Percentiles rank a stretch among this genome's conserved stretches.
Conservation (phyloP, 2,888 invertebrate genomes). For the Cheilosia grossa region DNA sequence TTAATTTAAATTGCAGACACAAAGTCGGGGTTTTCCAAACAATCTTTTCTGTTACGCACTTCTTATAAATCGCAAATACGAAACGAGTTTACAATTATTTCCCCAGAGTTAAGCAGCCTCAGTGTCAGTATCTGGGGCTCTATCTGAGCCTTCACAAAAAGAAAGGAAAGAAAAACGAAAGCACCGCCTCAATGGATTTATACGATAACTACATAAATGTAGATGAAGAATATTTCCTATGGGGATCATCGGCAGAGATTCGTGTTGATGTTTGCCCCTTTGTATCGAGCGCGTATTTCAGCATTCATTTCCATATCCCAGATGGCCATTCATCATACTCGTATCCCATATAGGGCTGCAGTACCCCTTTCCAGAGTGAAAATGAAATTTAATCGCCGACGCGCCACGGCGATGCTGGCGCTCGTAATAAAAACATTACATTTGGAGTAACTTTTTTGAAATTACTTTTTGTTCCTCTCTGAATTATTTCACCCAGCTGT, state of each 20-base stretch:
- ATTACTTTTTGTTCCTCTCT: not conserved
- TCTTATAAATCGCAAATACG: constrained; percentile 17
- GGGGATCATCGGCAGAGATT: constrained; percentile 26
- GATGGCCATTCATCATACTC: constrained; percentile 60
- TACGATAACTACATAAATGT: constrained; percentile 30
- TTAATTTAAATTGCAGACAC: constrained; percentile 53
- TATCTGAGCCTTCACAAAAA: not conserved
- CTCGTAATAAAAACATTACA: constrained; percentile 32
- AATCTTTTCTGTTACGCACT: not conserved
- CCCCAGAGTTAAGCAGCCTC: constrained; percentile 35
- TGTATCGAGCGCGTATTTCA: not conserved
- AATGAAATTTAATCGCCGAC: constrained; percentile 52
- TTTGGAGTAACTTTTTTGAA: constrained; percentile 10
- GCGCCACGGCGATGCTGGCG: constrained; percentile 14
- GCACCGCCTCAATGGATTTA: constrained; percentile 46
- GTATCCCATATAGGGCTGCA: not conserved
- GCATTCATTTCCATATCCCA: constrained; percentile 45
- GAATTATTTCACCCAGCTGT: constrained; percentile 35
- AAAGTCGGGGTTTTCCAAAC: not conserved
- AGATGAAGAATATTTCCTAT: constrained; percentile 43
- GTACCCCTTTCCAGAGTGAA: constrained; percentile 35
- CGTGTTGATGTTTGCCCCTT: constrained; percentile 34
- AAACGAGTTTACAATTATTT: constrained; percentile 58
- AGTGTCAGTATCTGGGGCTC: not conserved
- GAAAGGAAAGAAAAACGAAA: constrained; percentile 9